A percentile compares a stretch with the other conserved stretches of the same genome.
Conservation (phyloP, 2,113 vertebrate genomes). For the Argyrosomus japonicus region DNA sequence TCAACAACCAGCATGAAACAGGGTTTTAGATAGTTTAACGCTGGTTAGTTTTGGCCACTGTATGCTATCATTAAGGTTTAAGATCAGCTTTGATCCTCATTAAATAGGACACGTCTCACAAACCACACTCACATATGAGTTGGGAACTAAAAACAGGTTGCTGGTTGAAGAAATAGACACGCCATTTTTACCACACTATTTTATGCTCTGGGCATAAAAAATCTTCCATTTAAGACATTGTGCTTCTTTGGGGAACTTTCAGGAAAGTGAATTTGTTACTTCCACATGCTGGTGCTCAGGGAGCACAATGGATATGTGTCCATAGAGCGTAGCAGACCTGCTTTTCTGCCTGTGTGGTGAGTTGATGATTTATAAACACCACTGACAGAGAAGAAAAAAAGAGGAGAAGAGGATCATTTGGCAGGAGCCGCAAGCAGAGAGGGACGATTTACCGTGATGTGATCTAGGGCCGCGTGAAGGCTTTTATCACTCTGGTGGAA, state of each 20-base stretch:
- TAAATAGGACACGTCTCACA: background rate
- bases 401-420: constrained; percentile 45
- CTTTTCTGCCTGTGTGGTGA: constrained; percentile 47
- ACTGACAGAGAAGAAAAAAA: constrained; percentile 52
- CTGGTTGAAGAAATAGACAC: background rate
- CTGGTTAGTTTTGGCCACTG: constrained; percentile 1
- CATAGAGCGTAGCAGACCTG: constrained; percentile 18
- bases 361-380: constrained; percentile 65
- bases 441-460: constrained; percentile 53
- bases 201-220: background rate
- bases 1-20: background rate
- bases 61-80: background rate
- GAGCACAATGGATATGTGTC: constrained; percentile 26
- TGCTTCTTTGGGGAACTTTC: constrained; percentile 15
- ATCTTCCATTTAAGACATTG: background rate
- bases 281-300: background rate
- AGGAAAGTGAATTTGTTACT: constrained; percentile 23
- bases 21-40: background rate
- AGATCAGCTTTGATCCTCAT: background rate
- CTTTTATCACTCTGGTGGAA: constrained; percentile 61
- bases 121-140: background rate
- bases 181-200: background rate
- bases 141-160: background rate
- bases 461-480: constrained; percentile 39
- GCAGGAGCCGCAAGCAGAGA: constrained; percentile 36